These are phyloP conservation scores for Turnix velox DNA, from an alignment of 2,113 vertebrate genomes.

Conservation along the genomic window DNA sequence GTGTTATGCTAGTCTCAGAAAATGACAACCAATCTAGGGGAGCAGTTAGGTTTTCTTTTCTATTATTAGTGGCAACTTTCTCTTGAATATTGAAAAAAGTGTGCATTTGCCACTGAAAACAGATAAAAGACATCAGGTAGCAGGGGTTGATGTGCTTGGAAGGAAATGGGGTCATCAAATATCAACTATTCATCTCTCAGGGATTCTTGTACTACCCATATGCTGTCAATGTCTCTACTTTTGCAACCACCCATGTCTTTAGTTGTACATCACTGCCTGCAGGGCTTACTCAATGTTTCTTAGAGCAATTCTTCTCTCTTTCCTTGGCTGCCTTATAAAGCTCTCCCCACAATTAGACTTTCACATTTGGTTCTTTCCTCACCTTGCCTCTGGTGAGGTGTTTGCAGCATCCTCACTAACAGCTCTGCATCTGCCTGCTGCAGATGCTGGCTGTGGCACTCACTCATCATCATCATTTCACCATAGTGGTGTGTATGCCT, in stretches of 20 bases:
- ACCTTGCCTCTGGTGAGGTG: neutral
- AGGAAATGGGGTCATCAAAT: neutral
- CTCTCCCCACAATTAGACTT: neutral
- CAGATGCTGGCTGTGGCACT: neutral
- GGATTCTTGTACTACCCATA: neutral
- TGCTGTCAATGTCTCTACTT: neutral
- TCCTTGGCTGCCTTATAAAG: neutral
- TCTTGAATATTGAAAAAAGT: constrained; percentile 29
- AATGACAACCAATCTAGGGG: neutral
- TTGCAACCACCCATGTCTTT: neutral
- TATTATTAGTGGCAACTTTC: neutral
- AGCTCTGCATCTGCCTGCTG: neutral
- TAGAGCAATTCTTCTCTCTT: neutral
- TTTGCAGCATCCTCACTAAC: neutral
- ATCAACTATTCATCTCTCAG: neutral
- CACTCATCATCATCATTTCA: neutral
- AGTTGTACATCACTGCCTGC: neutral
- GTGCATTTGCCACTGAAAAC: neutral
- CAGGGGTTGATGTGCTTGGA: neutral
- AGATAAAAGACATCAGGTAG: neutral
- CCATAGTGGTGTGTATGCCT: neutral
- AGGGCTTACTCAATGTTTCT: neutral
- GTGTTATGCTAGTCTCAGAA: neutral
- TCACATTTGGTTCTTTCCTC: neutral
- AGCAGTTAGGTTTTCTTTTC: neutral